Evolutionary conservation across 2,113 vertebrate species (phyloP).

Genomic region (Scolopax mira): DNA sequence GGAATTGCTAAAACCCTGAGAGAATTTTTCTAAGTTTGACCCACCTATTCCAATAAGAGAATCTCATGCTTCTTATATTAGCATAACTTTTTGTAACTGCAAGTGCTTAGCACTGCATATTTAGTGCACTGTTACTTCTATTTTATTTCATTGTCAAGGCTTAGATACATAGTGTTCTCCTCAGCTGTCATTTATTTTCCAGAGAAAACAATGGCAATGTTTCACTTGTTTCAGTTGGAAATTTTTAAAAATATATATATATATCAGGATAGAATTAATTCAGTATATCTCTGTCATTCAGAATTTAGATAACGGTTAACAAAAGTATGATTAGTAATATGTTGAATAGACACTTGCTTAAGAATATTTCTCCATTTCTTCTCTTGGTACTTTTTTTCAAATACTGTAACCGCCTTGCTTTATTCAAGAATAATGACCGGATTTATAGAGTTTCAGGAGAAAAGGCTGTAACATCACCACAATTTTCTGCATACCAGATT

Average conservation of each 20-base stretch:
- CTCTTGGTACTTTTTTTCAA: background rate
- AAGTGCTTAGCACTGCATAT: background rate
- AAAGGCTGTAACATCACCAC: background rate
- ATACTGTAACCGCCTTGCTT: background rate
- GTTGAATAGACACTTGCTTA: background rate
- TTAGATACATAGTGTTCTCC: background rate
- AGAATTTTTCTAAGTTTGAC: background rate
- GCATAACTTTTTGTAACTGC: background rate
- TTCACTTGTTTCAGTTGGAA: background rate
- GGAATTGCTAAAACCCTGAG: background rate
- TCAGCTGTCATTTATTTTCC: background rate
- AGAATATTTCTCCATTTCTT: background rate
- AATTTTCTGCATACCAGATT: background rate
- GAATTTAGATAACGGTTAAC: background rate
- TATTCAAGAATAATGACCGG: background rate
- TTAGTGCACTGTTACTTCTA: background rate
- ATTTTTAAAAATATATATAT: background rate
- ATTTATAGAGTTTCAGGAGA: background rate
- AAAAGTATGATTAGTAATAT: background rate
- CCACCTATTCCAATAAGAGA: background rate
- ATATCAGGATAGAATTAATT: background rate
- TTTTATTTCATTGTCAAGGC: background rate
- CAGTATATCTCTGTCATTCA: background rate
- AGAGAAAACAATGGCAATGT: background rate
- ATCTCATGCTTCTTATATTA: background rate